These are phyloP conservation scores for Leucosticte australis DNA, from an alignment of 2,113 vertebrate species.

Conservation along the genomic window DNA sequence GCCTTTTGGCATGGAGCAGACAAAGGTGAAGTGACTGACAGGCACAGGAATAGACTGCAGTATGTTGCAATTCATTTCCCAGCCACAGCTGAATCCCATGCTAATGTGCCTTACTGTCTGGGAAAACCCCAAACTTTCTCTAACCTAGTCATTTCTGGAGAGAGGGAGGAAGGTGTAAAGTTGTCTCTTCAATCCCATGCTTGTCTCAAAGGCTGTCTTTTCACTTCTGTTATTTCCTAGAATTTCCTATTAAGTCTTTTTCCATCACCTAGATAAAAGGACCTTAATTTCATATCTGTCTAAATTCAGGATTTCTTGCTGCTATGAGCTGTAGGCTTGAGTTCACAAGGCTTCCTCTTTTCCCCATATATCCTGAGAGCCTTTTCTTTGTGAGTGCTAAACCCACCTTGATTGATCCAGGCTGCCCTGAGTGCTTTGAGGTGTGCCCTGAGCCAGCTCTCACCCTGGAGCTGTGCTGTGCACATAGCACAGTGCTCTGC, in stretches of 20 bases:
- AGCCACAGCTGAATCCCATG: background rate
- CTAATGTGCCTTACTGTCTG: background rate
- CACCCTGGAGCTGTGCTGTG: accelerated
- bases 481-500: accelerated
- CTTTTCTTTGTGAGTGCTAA: background rate
- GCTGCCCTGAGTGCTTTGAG: background rate
- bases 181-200: background rate
- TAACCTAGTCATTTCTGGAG: background rate
- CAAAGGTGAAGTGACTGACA: background rate
- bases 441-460: background rate
- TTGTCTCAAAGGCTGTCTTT: background rate
- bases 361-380: accelerated
- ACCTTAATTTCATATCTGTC: background rate
- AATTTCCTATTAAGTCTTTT: background rate
- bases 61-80: background rate
- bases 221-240: background rate
- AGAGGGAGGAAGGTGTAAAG: background rate
- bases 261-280: background rate
- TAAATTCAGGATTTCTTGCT: background rate
- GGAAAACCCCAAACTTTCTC: background rate
- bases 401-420: background rate
- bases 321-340: background rate
- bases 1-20: background rate
- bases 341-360: background rate
- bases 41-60: background rate